phyloP scores from a whole-genome alignment of 2,113 vertebrate genomes.

The Oreocharis arfaki region DNA sequence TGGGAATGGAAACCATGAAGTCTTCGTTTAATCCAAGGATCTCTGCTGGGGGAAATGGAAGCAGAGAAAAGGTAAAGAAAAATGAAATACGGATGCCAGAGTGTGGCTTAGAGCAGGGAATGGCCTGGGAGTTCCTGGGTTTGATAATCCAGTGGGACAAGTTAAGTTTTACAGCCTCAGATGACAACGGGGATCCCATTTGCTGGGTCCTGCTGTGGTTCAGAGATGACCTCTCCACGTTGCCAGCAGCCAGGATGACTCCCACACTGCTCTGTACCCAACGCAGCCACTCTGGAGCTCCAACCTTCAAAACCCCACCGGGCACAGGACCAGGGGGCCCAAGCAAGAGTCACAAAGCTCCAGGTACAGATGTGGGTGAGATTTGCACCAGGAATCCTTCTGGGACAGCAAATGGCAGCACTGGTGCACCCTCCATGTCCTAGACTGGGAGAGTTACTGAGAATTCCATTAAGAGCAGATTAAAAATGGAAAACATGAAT shows the following conservation, averaged over 20 bases:
- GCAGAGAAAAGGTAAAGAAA: neutral
- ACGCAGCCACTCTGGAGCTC: neutral
- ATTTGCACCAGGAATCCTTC: neutral
- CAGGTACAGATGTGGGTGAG: too few relatives aligned
- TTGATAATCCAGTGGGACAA: neutral
- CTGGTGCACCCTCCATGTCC: too few relatives aligned
- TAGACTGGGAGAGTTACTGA: neutral
- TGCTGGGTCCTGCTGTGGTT: neutral
- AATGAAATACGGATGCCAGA: neutral
- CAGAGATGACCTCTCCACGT: neutral
- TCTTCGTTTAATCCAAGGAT: neutral
- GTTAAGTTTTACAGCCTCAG: neutral
- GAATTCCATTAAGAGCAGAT: neutral
- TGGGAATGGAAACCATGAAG: neutral
- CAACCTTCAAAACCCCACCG: neutral
- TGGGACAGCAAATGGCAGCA: neutral
- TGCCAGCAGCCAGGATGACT: neutral
- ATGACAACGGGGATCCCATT: neutral
- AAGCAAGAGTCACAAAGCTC: neutral
- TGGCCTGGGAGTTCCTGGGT: neutral
- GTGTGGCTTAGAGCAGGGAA: neutral
- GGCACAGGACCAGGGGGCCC: rapidly evolving
- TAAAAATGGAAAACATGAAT: neutral
- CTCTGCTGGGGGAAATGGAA: neutral
- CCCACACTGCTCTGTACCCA: neutral